Base-by-base conservation (phyloP, 2,888 invertebrate species). In the Scaptomyza flava region DNA sequence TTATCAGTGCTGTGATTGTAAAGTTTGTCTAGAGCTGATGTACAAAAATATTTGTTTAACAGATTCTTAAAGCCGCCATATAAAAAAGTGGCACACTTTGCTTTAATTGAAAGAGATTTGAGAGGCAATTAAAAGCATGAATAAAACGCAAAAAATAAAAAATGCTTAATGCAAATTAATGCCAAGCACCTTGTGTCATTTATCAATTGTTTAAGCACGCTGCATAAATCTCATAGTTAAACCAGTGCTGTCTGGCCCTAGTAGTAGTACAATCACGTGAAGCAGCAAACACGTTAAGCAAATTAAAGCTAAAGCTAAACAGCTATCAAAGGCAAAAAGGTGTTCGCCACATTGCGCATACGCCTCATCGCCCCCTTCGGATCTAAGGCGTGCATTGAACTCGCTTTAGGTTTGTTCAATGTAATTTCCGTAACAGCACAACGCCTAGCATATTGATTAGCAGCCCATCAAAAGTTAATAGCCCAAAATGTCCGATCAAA, bases 311-410 rank as follows among this genome's bases (percentile, higher is more conserved):
- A 31, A 2, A 17, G 8, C 12, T 33, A 12, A 0, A 17, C 0
- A 17, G 12, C 33, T 12, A 33, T 11, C 30, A 31, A 17, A 12
- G 38, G n/a, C 54, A 46, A 42, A 46, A 42, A 14, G 33, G 38
- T 56, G 47, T 53, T 57, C 30, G 58, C 38, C 52, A 67, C 41
- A 71, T 62, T 79, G 67, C 76, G 45, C 79, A 75, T 77, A 75
- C 79, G 73, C 69, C 75, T 58, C 65, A 48, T 47, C 48, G 31
- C 38, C 48, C 14, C 38, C 48, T 38, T 12, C 30, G 48, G 12
- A 47, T 51, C 46, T 27, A 41, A 27, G 46, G 36, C 88, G 82
- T 88, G 71, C 82, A 80, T 80, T 82, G 82, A 82, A 82, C 82
- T 54, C 68, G 41, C 69, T 70, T 72, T 48, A 53, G 65, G 30